Percentiles rank a stretch among this genome's conserved stretches.
Evolutionary conservation across 1,140 invertebrate species (phyloP).

Genomic region (Capitella teleta): DNA sequence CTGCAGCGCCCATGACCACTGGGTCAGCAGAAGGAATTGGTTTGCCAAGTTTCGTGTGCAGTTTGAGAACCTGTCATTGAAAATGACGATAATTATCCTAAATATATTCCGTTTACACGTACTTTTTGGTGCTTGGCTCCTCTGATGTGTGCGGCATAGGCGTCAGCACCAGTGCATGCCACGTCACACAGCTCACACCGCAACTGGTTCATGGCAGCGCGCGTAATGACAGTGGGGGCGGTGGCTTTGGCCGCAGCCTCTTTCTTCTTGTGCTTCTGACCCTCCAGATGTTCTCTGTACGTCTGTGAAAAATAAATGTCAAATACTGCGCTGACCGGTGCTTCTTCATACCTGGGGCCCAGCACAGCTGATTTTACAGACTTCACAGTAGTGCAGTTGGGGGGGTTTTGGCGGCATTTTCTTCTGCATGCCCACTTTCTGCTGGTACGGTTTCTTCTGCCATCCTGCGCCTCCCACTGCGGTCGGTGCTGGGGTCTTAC

Average conservation of each 20-base stretch:
- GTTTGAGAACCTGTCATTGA: conserved; percentile 71
- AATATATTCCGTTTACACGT: conserved; percentile 2
- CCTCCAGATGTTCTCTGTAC: conserved; percentile 92
- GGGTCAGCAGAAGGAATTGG: conserved; percentile 91
- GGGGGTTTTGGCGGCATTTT: conserved; percentile 49
- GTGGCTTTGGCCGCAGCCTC: conserved; percentile 73
- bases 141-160: conserved; percentile 93
- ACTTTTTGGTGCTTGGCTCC: conserved; percentile 95
- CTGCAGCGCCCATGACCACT: conserved; percentile 43
- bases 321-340: too few relatives aligned
- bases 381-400: conserved; percentile 41
- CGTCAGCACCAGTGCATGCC: conserved; percentile 92
- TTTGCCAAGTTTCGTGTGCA: conserved; percentile 93
- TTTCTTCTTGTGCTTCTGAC: conserved; percentile 97
- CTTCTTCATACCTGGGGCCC: conserved; percentile 60
- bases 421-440: conserved; percentile 17
- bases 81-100: conserved; percentile 8
- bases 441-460: conserved; percentile 13
- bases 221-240: conserved; percentile 22
- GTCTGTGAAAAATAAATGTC: conserved; percentile 53
- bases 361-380: conserved; percentile 95
- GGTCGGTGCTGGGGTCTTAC: too few relatives aligned
- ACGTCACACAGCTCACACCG: conserved; percentile 79
- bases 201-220: conserved; percentile 33
- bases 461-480: conserved; percentile 20